A percentile compares a stretch with the other conserved stretches of the same genome.
Evolutionary conservation across 2,113 vertebrate genomes (phyloP).

Genomic region (Oryzias woworae): DNA sequence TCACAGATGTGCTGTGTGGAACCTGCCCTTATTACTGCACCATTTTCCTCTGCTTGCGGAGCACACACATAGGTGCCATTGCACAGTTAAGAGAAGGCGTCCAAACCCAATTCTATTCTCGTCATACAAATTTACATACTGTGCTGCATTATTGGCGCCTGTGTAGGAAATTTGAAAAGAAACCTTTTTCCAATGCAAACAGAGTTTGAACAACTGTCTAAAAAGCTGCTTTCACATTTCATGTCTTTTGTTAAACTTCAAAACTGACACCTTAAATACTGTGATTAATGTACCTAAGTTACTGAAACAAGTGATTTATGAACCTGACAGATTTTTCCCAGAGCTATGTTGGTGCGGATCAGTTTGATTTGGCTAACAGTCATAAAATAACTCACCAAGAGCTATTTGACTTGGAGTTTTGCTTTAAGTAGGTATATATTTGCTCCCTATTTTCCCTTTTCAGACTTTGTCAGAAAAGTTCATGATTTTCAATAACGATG

Average conservation of each 20-base stretch:
- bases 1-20: conserved; percentile 43
- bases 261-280: not conserved
- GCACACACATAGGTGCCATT: conserved; percentile 1
- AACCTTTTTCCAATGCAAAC: not conserved
- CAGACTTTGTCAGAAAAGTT: not conserved
- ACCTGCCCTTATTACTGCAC: conserved; percentile 21
- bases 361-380: not conserved
- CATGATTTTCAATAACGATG: not conserved
- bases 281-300: not conserved
- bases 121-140: no score
- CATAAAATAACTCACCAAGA: not conserved
- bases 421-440: not conserved
- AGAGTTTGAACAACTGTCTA: not conserved
- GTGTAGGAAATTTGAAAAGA: no score
- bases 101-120: conserved; percentile 4
- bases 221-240: not conserved
- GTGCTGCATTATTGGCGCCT: no score
- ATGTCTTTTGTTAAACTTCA: not conserved
- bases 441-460: not conserved
- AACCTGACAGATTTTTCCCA: not conserved
- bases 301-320: not conserved
- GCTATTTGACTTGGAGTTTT: not conserved
- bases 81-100: not conserved
- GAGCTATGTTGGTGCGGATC: not conserved
- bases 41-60: conserved; percentile 27